Conservation (phyloP, 2,113 vertebrate genomes). For the Okapia johnstoni region DNA sequence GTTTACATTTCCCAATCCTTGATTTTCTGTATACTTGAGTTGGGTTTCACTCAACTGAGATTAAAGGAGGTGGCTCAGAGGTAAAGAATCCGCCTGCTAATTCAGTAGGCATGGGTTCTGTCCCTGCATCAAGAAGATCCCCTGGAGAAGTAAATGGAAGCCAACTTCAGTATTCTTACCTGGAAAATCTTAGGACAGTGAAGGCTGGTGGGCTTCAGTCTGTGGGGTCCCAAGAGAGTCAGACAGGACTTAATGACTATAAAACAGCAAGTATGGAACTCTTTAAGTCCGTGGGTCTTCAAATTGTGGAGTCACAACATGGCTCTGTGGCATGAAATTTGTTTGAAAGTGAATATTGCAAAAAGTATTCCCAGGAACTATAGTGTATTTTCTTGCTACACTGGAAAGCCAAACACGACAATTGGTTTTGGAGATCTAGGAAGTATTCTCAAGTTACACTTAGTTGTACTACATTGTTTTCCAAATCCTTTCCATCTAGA, state of each 20-base stretch:
- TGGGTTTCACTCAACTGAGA: background rate
- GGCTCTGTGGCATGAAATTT: background rate
- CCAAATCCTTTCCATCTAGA: background rate
- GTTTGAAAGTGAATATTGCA: background rate
- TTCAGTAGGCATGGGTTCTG: background rate
- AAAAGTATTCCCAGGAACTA: background rate
- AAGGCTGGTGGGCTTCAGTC: background rate
- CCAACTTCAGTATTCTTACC: background rate
- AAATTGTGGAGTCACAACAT: background rate
- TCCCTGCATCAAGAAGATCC: background rate
- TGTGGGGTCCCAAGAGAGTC: background rate
- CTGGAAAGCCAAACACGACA: background rate
- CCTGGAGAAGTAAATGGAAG: background rate
- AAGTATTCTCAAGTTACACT: background rate
- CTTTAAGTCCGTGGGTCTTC: background rate
- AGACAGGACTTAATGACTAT: background rate
- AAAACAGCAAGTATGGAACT: background rate
- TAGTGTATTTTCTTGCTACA: background rate
- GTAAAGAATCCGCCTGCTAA: background rate
- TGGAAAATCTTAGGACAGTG: background rate
- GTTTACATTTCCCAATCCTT: background rate
- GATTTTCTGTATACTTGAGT: background rate
- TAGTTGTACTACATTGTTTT: background rate
- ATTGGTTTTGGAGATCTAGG: background rate
- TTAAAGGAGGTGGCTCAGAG: background rate